Conservation (phyloP, 2,113 vertebrate genomes). For the Semnornis frantzii region DNA sequence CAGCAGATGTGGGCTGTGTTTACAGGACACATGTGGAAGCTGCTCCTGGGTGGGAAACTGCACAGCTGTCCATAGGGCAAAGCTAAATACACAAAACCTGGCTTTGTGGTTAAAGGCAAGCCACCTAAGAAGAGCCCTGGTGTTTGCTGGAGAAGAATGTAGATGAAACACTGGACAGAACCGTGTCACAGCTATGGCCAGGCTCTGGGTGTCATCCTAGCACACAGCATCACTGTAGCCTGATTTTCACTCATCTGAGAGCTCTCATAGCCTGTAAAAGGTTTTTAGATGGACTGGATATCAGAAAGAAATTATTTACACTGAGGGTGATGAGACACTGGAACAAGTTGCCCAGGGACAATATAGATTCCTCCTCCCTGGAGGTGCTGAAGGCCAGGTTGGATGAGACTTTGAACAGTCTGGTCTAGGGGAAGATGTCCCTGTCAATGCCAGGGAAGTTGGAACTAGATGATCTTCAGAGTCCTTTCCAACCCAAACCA, state of each 20-base stretch:
- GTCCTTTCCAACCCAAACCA: too few species aligned
- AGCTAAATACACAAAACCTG: constrained; percentile 32
- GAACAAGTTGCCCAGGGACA: too few species aligned
- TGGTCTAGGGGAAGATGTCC: too few species aligned
- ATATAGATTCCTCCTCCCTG: too few species aligned
- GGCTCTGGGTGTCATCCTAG: rapidly evolving
- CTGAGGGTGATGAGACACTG: too few species aligned
- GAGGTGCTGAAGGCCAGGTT: too few species aligned
- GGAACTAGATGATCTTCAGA: too few species aligned
- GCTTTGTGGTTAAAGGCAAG: neutral
- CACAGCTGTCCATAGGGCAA: neutral
- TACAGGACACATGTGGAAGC: neutral
- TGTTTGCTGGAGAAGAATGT: neutral
- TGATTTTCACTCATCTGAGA: neutral
- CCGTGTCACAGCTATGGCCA: rapidly evolving
- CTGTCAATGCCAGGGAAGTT: too few species aligned
- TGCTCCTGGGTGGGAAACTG: constrained; percentile 7
- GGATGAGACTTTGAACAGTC: too few species aligned
- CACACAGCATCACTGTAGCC: neutral
- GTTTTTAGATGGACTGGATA: neutral
- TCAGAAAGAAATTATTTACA: too few species aligned
- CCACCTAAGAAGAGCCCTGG: neutral
- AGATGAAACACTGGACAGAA: neutral
- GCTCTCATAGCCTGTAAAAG: neutral
- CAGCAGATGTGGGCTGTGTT: constrained; percentile 34